phyloP scores from a whole-genome alignment of 2,888 invertebrate species.

The Eupithecia dodoneata region DNA sequence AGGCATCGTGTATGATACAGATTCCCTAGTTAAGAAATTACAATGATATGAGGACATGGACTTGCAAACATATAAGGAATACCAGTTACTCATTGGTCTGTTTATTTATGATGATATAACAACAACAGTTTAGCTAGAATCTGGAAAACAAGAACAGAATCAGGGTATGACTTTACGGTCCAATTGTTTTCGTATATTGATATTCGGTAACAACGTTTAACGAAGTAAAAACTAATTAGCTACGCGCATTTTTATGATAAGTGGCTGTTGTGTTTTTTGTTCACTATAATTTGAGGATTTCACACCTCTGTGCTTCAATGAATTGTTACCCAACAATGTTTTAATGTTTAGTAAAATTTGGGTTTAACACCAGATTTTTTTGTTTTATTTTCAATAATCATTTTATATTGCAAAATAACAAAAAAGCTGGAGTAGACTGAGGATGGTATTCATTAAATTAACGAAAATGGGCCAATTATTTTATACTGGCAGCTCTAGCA shows the following conservation, averaged over 20 bases:
- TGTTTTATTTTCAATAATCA: not conserved
- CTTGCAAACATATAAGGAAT: slow-evolving; percentile 16
- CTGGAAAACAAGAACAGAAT: slow-evolving; percentile 20
- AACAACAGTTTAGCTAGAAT: slow-evolving; percentile 14
- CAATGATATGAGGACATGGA: not conserved
- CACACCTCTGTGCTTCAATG: slow-evolving; percentile 13
- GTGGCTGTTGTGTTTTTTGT: slow-evolving; percentile 13
- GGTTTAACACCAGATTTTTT: not conserved
- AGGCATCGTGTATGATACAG: not conserved
- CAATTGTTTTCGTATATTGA: slow-evolving; percentile 25
- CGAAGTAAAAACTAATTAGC: slow-evolving; percentile 20
- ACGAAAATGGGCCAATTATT: not conserved
- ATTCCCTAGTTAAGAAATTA: slow-evolving; percentile 10
- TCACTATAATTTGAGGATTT: slow-evolving; percentile 11
- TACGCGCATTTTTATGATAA: slow-evolving; percentile 24
- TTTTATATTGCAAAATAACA: not conserved
- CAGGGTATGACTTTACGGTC: slow-evolving; percentile 34
- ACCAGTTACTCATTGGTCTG: slow-evolving; percentile 16
- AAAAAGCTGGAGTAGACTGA: no score
- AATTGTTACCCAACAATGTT: slow-evolving; percentile 11
- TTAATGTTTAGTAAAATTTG: not conserved
- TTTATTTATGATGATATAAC: slow-evolving; percentile 23
- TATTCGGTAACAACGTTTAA: slow-evolving; percentile 32
- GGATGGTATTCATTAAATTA: not conserved
- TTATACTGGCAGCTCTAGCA: not conserved